These are phyloP conservation scores for Venturia canescens DNA, from an alignment of 1,140 invertebrate species.

Conservation along the genomic window DNA sequence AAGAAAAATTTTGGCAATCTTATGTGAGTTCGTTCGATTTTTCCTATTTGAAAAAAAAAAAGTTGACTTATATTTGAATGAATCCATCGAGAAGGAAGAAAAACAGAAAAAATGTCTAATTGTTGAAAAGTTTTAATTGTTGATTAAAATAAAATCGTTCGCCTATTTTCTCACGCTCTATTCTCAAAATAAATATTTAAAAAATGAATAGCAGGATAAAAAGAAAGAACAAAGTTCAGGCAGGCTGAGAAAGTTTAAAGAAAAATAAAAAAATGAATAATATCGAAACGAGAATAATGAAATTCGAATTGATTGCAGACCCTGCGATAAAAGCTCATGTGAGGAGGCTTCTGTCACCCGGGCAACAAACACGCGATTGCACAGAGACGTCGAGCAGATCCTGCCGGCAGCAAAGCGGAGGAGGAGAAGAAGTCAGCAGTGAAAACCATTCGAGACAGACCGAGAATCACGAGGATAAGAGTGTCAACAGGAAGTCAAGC, in stretches of 20 bases:
- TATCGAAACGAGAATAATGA: not conserved
- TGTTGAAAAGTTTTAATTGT: no score
- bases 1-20: no score
- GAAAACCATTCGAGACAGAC: conserved; percentile 59
- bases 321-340: conserved; percentile 90
- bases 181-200: no score
- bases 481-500: conserved; percentile 49
- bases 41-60: no score
- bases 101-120: no score
- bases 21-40: no score
- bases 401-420: conserved; percentile 45
- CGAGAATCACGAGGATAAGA: conserved; percentile 63
- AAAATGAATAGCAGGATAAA: not conserved
- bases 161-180: no score
- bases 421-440: conserved; percentile 11
- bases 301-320: conserved; percentile 78
- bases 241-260: not conserved
- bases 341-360: conserved; percentile 83
- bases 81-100: no score
- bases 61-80: no score
- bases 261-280: not conserved
- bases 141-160: no score
- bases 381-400: conserved; percentile 39
- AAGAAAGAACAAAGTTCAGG: not conserved
- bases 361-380: conserved; percentile 69